Conservation (phyloP, 2,113 vertebrate species). For the Poecile atricapillus region DNA sequence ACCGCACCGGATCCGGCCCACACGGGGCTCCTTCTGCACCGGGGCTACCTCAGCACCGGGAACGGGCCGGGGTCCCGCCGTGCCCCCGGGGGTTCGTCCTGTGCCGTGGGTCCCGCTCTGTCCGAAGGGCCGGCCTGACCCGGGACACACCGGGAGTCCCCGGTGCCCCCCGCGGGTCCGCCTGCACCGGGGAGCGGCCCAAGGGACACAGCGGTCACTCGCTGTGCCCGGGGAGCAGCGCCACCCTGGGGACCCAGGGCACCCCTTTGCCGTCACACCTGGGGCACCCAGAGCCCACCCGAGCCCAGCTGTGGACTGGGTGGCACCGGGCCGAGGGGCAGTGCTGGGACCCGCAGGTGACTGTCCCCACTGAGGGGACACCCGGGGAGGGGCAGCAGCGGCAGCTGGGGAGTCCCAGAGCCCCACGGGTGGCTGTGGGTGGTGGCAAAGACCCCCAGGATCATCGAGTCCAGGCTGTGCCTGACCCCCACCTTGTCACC, state of each 20-base stretch:
- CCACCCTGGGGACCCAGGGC: background rate
- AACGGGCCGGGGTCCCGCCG: background rate
- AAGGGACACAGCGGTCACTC: accelerated
- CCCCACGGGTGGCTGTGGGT: accelerated
- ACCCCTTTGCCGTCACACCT: too few relatives aligned
- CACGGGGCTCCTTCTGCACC: background rate
- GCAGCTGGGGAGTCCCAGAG: accelerated
- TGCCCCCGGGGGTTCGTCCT: accelerated
- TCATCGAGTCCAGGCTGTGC: background rate
- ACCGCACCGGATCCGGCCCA: accelerated
- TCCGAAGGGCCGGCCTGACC: background rate
- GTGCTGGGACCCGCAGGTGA: background rate
- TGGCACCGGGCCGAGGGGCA: background rate
- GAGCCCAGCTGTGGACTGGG: background rate
- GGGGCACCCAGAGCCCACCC: accelerated
- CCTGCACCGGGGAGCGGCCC: background rate
- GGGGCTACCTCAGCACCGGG: background rate
- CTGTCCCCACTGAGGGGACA: background rate
- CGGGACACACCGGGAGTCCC: too few relatives aligned
- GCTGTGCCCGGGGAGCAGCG: accelerated
- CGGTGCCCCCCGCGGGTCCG: background rate
- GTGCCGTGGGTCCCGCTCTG: too few relatives aligned
- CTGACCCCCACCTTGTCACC: background rate
- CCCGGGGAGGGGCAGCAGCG: background rate
- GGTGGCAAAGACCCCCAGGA: background rate